Base-by-base conservation (phyloP, 1,140 invertebrate species). In the Eufriesea mexicana region DNA sequence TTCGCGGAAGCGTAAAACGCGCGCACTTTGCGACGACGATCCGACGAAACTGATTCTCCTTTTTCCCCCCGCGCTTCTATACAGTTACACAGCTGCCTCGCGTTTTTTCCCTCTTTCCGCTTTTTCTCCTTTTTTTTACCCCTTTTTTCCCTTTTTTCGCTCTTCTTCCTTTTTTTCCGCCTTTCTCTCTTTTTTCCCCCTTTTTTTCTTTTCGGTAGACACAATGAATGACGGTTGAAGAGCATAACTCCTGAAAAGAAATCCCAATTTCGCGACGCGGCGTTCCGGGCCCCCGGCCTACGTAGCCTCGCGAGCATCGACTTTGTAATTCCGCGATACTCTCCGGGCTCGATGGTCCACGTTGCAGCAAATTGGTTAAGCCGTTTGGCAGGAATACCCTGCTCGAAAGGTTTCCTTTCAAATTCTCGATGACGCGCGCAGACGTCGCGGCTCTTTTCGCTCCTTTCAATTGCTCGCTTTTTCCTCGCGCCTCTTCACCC, bases 31-130 rank as follows among this genome's bases (percentile, higher is more conserved):
- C 59, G 42, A 71, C 76, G 49, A 66, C 76, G 35, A 79, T 77
- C 80, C 66, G 35, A 62, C 67, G 51, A 59, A 68, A 84, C 86
- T 84, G 74, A 88, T 85, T 86, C 71, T 85, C 76, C 74, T 74
- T 47, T 57, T 57, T 74, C 77, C 47, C 64, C 57, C 57, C 7
- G 55, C 14, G 10, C 28, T 54, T n/a, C 54, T 77, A 54, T 78
- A 55, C 49, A 42, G 71, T 74, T 74, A 80, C 79, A 74, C 49
- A 1, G 78, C 57, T 45, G 45, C 68, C 57, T 73, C 67, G 54
- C 64, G 49, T 45, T 71, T 79, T 79, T 61, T 61, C 23, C 62
- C 42, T 10, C 28, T n/a, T 45, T 62, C 49, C 18, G 6, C 64
- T 70, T n/a, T 71, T 25, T 12, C 23, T 76, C 66, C 35, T 62